phyloP scores from a whole-genome alignment of 2,113 vertebrate species.

The Protomyctophum bolini region DNA sequence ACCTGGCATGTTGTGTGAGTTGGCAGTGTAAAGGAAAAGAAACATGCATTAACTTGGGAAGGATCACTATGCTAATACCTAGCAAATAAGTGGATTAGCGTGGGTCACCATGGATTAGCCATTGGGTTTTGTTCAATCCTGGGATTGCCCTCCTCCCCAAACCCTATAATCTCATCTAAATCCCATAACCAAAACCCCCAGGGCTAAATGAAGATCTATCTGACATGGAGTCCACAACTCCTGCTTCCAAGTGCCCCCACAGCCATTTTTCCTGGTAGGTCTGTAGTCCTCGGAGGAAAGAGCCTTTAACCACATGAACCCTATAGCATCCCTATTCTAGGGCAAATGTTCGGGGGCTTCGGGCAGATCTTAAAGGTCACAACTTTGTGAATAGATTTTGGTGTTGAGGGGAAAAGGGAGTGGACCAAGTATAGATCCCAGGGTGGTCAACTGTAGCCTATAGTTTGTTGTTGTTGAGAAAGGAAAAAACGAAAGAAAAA shows the following conservation, averaged over 20 bases:
- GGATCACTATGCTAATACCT: constrained; percentile 32
- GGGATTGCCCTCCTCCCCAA: constrained; percentile 3
- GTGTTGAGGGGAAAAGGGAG: too few species aligned
- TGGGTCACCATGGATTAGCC: constrained; percentile 46
- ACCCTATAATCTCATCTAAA: constrained; percentile 40
- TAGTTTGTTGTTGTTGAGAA: too few species aligned
- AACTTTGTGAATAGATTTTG: too few species aligned
- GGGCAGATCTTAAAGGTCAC: too few species aligned
- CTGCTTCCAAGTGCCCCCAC: neutral
- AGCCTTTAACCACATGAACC: too few species aligned
- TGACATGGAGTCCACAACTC: constrained; percentile 10
- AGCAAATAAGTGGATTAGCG: constrained; percentile 46
- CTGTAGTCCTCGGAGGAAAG: too few species aligned
- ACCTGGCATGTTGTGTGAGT: neutral
- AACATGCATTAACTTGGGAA: constrained; percentile 25
- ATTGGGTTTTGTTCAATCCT: constrained; percentile 25
- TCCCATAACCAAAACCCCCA: constrained; percentile 20
- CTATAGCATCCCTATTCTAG: too few species aligned
- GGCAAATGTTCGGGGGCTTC: too few species aligned
- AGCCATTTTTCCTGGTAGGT: too few species aligned
- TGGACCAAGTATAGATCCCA: too few species aligned
- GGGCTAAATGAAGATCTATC: constrained; percentile 19
- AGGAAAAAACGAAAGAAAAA: too few species aligned
- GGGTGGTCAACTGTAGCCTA: too few species aligned
- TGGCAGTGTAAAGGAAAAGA: constrained; percentile 6